Percentiles rank a stretch among this genome's conserved stretches.
These are phyloP conservation scores for Odocoileus hemionus DNA, from an alignment of 2,113 vertebrate genomes.

Conservation along the genomic window DNA sequence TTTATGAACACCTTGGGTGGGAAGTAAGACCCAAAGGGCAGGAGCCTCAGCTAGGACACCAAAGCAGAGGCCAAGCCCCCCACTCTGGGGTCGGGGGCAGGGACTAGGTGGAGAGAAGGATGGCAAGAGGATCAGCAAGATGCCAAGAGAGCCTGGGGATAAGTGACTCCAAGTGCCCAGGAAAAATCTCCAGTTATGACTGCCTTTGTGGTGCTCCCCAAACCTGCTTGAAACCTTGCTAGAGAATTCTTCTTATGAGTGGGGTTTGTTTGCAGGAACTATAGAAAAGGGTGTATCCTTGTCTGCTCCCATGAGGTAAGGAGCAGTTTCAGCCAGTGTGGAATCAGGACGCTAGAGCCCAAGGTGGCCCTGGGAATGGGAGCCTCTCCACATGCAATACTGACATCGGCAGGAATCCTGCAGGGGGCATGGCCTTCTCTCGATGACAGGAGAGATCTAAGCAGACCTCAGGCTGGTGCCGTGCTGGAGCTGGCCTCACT, in stretches of 20 bases:
- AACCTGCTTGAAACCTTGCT: background rate
- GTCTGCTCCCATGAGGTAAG: too few species aligned
- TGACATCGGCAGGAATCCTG: fast-evolving
- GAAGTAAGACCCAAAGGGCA: background rate
- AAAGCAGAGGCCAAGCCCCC: background rate
- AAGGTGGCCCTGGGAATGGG: background rate
- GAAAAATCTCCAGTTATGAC: too few species aligned
- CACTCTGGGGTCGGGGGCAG: background rate
- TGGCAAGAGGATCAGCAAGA: background rate
- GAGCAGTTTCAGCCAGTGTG: background rate
- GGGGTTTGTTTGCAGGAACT: background rate
- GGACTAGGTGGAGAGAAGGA: background rate
- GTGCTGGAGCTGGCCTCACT: background rate
- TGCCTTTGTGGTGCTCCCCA: background rate
- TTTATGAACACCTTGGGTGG: background rate
- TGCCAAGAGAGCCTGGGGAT: background rate
- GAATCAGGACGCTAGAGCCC: background rate
- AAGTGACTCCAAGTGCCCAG: background rate
- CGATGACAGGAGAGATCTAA: too few species aligned
- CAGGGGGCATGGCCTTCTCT: background rate
- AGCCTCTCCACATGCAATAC: background rate
- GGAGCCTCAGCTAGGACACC: background rate
- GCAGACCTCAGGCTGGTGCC: background rate
- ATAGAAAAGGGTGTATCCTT: background rate
- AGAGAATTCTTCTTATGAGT: background rate